These are phyloP conservation scores for Sturnira hondurensis DNA, from an alignment of 2,113 vertebrate species.

Conservation along the genomic window DNA sequence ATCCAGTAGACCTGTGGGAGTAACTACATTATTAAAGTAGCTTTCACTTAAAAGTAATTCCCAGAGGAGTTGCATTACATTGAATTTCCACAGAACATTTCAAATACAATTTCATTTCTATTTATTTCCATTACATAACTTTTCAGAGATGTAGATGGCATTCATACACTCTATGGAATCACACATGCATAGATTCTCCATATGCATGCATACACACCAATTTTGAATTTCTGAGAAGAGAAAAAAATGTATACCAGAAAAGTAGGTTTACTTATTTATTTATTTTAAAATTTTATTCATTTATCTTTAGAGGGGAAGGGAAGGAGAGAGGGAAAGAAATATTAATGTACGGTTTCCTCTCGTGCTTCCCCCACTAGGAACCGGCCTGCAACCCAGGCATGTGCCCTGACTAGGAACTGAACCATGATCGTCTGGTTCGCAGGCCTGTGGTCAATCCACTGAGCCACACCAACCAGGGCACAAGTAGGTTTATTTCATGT, in stretches of 20 bases:
- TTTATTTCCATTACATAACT: not conserved
- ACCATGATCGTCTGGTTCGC: no score
- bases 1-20: not conserved
- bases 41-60: constrained; percentile 27
- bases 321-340: no score
- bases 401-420: no score
- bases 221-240: not conserved
- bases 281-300: no score
- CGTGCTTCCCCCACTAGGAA: no score
- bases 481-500: not conserved
- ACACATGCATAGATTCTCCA: accelerated
- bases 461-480: no score
- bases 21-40: not conserved
- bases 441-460: no score
- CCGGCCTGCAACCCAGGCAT: no score
- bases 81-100: constrained; percentile 8
- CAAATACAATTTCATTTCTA: not conserved
- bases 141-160: not conserved
- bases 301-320: no score
- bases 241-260: not conserved
- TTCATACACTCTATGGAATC: not conserved
- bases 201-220: not conserved
- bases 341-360: no score
- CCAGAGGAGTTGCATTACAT: not conserved
- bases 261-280: no score